Percentiles rank a stretch among this genome's conserved stretches.
Conservation (phyloP, 2,113 vertebrate species). For the Glareola pratincola region DNA sequence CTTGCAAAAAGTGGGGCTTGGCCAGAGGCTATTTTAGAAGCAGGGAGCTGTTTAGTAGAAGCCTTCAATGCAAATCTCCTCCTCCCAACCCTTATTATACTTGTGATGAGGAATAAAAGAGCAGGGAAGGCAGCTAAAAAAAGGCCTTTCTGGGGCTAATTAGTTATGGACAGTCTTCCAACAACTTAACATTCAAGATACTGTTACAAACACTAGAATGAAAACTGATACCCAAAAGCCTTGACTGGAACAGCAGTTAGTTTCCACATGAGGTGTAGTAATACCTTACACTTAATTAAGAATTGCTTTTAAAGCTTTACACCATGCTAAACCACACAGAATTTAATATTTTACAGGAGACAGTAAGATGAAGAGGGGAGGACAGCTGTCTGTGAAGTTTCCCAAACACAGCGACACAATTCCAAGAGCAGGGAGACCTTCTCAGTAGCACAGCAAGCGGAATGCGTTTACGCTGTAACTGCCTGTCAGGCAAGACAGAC, state of each 20-base stretch:
- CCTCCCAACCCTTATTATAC: not conserved
- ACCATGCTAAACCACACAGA: not conserved
- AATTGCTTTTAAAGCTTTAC: not conserved
- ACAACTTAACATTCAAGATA: not conserved
- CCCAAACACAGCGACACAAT: not conserved
- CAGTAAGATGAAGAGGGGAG: not conserved
- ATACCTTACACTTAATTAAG: not conserved
- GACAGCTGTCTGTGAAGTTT: not conserved
- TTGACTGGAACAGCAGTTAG: not conserved
- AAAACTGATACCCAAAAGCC: rapidly evolving
- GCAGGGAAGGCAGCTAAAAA: not conserved
- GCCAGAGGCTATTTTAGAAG: not conserved
- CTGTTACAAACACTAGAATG: not conserved
- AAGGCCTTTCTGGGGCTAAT: not conserved
- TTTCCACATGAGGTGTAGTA: not conserved
- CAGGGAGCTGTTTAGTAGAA: not conserved
- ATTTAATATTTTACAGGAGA: not conserved
- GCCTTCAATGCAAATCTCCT: not conserved
- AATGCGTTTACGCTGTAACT: not conserved
- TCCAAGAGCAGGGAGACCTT: not conserved
- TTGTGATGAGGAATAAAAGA: not conserved
- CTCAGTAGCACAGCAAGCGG: not conserved
- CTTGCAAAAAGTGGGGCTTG: not conserved
- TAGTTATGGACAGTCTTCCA: not conserved
- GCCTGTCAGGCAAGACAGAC: not conserved